Evolutionary conservation across 2,113 vertebrate species (phyloP).

Genomic region (Hippoglossus stenolepis): DNA sequence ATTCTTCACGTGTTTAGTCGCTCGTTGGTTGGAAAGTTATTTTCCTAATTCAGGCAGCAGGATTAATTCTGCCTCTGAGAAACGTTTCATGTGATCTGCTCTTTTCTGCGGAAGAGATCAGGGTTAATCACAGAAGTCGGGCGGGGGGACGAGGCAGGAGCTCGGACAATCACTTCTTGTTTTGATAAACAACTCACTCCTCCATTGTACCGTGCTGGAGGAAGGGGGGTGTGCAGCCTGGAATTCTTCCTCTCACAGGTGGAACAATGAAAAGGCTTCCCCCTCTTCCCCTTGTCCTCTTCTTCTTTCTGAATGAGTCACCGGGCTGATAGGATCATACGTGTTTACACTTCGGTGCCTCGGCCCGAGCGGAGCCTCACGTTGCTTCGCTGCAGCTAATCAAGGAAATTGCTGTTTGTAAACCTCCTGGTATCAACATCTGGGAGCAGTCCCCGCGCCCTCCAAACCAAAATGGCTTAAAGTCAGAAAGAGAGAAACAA

Average conservation of each 20-base stretch:
- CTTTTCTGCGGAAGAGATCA: slow-evolving; percentile 29
- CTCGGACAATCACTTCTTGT: slow-evolving; percentile 35
- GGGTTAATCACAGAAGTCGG: slow-evolving; percentile 35
- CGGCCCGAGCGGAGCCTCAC: slow-evolving; percentile 55
- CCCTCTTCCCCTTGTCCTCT: slow-evolving; percentile 9
- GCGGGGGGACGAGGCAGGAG: background rate
- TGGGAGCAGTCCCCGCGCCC: slow-evolving; percentile 66
- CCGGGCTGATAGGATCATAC: slow-evolving; percentile 54
- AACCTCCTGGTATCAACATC: slow-evolving; percentile 79
- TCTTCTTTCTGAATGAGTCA: slow-evolving; percentile 54
- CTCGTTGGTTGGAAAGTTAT: too few relatives aligned
- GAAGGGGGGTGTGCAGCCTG: slow-evolving; percentile 22
- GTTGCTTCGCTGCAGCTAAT: slow-evolving; percentile 76
- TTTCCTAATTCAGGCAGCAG: too few relatives aligned
- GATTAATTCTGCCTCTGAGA: too few relatives aligned
- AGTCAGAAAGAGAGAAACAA: slow-evolving; percentile 58
- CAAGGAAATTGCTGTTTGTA: slow-evolving; percentile 83
- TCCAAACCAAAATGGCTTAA: slow-evolving; percentile 49
- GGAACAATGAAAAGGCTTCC: slow-evolving; percentile 75
- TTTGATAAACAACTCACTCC: slow-evolving; percentile 48
- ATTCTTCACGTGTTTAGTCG: too few relatives aligned
- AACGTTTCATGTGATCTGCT: too few relatives aligned
- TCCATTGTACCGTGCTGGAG: slow-evolving; percentile 25
- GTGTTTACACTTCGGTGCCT: slow-evolving; percentile 68
- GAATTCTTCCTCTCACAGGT: slow-evolving; percentile 64